These are phyloP conservation scores for Gavialis gangeticus DNA, from an alignment of 2,113 vertebrate species.

Conservation along the genomic window DNA sequence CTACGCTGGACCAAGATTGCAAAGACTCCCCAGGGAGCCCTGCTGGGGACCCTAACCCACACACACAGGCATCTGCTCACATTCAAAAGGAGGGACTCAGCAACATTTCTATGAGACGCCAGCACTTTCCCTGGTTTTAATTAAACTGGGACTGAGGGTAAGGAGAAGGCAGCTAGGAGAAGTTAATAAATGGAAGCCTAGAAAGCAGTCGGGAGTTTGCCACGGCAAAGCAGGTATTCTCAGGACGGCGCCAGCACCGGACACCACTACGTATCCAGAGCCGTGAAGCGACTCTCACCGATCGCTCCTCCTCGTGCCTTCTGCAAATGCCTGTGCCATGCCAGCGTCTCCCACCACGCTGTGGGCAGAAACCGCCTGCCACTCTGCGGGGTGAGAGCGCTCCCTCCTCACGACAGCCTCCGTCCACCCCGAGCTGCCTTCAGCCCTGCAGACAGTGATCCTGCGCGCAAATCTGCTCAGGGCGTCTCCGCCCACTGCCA, in stretches of 20 bases:
- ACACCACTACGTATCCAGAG: neutral
- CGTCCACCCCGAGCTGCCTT: accelerated
- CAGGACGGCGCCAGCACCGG: neutral
- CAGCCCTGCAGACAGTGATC: neutral
- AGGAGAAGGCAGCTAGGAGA: constrained; percentile 17
- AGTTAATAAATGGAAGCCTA: neutral
- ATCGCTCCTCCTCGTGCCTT: neutral
- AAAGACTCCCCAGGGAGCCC: neutral
- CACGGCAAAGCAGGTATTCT: neutral
- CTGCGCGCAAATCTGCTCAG: no score
- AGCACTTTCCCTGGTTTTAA: constrained; percentile 41
- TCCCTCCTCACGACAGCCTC: accelerated
- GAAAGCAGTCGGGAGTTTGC: neutral
- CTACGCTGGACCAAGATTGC: constrained; percentile 2
- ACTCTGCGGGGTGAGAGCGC: accelerated
- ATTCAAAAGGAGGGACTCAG: constrained; percentile 6
- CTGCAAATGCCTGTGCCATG: accelerated
- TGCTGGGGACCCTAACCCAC: constrained; percentile 5
- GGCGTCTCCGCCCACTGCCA: neutral
- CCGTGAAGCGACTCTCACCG: accelerated
- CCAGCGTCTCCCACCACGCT: accelerated
- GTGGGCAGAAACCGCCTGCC: accelerated
- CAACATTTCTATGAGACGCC: constrained; percentile 18
- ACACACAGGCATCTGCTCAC: neutral
- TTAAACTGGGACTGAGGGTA: constrained; percentile 32